Conservation (phyloP, 2,113 vertebrate species). For the Melanerpes formicivorus region DNA sequence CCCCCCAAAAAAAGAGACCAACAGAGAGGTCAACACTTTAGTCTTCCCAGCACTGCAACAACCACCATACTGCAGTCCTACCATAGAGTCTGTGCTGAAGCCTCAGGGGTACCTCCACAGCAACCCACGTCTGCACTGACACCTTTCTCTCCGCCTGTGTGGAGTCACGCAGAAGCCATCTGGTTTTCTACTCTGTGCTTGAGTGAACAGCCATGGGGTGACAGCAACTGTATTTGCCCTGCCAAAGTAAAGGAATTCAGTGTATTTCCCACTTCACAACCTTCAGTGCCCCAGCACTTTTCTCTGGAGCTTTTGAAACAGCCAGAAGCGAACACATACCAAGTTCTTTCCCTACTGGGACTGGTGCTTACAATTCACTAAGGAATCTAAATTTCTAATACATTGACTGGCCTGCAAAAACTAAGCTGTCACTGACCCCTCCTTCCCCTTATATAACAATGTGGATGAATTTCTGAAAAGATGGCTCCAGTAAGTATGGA, state of each 20-base stretch:
- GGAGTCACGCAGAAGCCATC: background rate
- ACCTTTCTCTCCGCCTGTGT: background rate
- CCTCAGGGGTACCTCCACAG: background rate
- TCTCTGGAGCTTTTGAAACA: background rate
- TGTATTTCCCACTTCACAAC: background rate
- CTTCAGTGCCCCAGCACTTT: background rate
- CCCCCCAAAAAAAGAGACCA: background rate
- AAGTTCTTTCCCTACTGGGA: background rate
- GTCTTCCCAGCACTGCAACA: background rate
- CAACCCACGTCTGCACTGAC: background rate
- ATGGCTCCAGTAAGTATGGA: background rate
- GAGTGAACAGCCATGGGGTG: rapidly evolving
- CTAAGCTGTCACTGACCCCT: background rate
- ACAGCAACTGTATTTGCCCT: rapidly evolving
- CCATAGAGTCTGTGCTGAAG: rapidly evolving
- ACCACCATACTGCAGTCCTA: background rate
- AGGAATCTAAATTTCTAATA: background rate
- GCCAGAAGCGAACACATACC: rapidly evolving
- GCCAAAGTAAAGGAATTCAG: rapidly evolving
- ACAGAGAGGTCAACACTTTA: background rate
- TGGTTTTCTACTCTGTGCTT: background rate
- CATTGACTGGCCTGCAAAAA: background rate
- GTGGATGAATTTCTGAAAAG: background rate
- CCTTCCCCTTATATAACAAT: background rate
- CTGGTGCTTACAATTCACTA: background rate